Evolutionary conservation across 1,140 invertebrate genomes (phyloP).

Genomic region (Heterodera schachtii): DNA sequence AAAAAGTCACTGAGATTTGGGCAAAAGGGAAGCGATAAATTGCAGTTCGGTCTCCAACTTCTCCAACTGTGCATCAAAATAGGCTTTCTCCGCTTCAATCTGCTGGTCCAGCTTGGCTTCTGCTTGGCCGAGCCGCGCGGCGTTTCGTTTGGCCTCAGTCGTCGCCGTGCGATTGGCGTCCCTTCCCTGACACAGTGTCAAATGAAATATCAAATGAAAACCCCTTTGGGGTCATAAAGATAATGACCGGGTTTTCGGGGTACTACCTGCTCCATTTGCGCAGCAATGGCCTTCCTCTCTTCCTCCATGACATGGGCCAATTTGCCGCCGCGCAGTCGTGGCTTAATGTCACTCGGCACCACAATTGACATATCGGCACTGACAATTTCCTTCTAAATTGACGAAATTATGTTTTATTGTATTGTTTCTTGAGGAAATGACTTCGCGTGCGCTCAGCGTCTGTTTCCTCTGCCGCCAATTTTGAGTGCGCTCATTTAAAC

Average conservation of each 20-base stretch:
- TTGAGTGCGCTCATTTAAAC: neutral
- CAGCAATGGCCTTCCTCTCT: neutral
- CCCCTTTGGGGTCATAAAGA: too few species aligned
- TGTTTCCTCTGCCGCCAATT: neutral
- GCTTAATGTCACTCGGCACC: neutral
- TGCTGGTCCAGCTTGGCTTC: neutral
- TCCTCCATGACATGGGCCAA: neutral
- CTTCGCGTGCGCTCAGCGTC: neutral
- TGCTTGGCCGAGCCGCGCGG: neutral
- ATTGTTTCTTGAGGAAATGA: neutral
- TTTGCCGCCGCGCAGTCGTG: neutral
- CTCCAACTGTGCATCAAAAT: neutral
- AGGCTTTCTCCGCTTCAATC: neutral
- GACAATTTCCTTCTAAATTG: neutral
- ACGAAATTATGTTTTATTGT: neutral
- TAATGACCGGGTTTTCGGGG: too few species aligned
- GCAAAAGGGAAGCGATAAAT: neutral
- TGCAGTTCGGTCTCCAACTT: neutral
- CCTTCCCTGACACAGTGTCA: neutral
- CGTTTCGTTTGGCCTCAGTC: neutral
- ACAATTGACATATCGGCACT: neutral
- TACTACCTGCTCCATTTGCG: neutral
- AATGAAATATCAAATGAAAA: neutral
- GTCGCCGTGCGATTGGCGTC: neutral
- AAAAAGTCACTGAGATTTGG: too few species aligned